A percentile compares a stretch with the other conserved stretches of the same genome.
Evolutionary conservation across 2,797 vertebrate genomes (phyloP).

Genomic region (Gymnothorax javanicus): DNA sequence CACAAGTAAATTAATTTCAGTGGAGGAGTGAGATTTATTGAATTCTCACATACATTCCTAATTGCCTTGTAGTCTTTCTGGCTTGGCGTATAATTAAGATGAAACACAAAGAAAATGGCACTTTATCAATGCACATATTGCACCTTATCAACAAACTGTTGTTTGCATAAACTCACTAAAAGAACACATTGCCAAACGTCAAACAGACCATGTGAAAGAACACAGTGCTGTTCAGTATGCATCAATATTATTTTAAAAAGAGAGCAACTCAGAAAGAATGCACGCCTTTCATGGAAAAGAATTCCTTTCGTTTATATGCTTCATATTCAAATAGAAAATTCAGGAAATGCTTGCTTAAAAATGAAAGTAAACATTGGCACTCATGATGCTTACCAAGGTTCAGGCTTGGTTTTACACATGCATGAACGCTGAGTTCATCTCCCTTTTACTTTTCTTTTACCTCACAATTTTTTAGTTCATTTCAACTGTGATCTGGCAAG

Average conservation of each 20-base stretch:
- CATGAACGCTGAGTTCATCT: background rate
- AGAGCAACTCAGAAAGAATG: background rate
- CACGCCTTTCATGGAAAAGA: background rate
- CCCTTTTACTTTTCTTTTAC: background rate
- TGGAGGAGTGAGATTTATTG: background rate
- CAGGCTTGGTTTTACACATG: background rate
- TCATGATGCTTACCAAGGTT: background rate
- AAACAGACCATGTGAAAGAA: background rate
- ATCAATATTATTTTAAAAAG: background rate
- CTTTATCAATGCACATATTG: conserved; percentile 1
- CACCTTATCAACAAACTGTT: conserved; percentile 2
- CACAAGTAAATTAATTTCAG: background rate
- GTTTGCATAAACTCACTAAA: background rate
- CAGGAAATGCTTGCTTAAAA: background rate
- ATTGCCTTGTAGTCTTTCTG: background rate
- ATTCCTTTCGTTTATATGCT: background rate
- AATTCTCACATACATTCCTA: background rate
- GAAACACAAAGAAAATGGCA: background rate
- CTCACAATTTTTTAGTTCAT: background rate
- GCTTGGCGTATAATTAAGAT: background rate
- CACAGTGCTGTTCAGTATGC: background rate
- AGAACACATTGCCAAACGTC: background rate
- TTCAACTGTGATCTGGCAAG: background rate
- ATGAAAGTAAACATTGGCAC: background rate
- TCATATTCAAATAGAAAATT: background rate